A percentile compares a stretch with the other conserved stretches of the same genome.
Evolutionary conservation across 2,797 vertebrate genomes (phyloP).

Genomic region (Orestias chungarensis): DNA sequence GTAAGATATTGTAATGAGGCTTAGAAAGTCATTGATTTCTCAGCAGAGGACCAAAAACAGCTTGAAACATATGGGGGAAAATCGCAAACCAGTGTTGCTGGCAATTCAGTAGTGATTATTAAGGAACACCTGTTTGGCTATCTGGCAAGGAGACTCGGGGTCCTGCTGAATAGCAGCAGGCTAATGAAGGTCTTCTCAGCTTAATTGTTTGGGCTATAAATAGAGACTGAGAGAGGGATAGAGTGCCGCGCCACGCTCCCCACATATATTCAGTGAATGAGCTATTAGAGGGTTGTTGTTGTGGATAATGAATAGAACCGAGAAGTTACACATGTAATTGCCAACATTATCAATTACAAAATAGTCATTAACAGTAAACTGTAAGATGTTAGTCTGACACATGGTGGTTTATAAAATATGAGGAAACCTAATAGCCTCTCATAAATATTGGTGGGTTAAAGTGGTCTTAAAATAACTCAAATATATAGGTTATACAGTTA

Average conservation of each 20-base stretch:
- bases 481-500: constrained; percentile 37
- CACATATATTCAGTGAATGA: constrained; percentile 43
- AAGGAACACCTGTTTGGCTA: constrained; percentile 85
- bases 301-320: constrained; percentile 50
- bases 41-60: constrained; percentile 71
- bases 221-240: constrained; percentile 69
- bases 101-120: constrained; percentile 81
- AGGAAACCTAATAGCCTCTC: constrained; percentile 17
- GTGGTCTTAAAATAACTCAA: constrained; percentile 9
- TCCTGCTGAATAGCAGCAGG: constrained; percentile 80
- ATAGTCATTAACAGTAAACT: constrained; percentile 48
- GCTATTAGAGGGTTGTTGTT: constrained; percentile 47
- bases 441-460: constrained; percentile 25
- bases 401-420: constrained; percentile 16
- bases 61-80: constrained; percentile 82
- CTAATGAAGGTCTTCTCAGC: constrained; percentile 84
- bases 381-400: constrained; percentile 44
- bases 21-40: constrained; percentile 71
- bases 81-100: constrained; percentile 77
- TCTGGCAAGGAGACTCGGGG: constrained; percentile 77
- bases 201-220: constrained; percentile 86
- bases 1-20: constrained; percentile 69
- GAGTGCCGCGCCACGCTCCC: constrained; percentile 29
- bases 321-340: constrained; percentile 51
- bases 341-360: constrained; percentile 62